phyloP scores from a whole-genome alignment of 2,797 vertebrate species.

The Gallinago solitaria region DNA sequence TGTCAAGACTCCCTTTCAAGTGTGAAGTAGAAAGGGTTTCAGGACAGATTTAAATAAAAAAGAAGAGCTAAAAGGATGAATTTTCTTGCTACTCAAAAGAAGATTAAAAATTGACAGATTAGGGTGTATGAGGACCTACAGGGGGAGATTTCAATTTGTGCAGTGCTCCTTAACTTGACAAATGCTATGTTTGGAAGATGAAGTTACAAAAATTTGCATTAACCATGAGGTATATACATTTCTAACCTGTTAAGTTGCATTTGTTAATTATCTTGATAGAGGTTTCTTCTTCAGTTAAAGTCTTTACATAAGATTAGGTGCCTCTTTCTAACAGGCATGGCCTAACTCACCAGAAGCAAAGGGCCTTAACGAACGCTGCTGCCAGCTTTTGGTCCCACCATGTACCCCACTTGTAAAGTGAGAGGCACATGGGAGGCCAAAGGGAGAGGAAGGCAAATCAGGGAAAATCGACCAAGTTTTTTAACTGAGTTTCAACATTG shows the following conservation, averaged over 20 bases:
- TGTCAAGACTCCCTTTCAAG: not conserved
- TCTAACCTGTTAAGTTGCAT: not conserved
- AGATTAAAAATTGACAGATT: conserved; percentile 57
- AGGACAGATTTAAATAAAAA: conserved; percentile 16
- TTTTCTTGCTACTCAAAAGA: conserved; percentile 40
- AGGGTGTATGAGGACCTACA: not conserved
- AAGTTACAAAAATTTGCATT: conserved; percentile 6
- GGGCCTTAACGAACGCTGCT: not conserved
- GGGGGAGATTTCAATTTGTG: not conserved
- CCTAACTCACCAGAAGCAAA: not conserved
- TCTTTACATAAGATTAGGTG: not conserved
- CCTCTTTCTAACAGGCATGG: not conserved
- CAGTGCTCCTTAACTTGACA: not conserved
- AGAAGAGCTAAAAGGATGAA: conserved; percentile 29
- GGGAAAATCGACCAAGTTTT: not conserved
- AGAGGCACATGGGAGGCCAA: not conserved
- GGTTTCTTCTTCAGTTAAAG: not conserved
- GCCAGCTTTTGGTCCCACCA: not conserved
- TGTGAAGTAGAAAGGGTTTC: conserved; percentile 8
- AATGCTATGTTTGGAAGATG: conserved; percentile 16
- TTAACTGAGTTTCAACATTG: not conserved
- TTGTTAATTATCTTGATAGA: conserved; percentile 6
- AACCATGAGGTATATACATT: not conserved
- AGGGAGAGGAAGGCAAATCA: not conserved
- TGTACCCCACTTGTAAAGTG: not conserved